Base-by-base conservation (phyloP, 2,113 vertebrate species). In the Laticauda laticaudata region DNA sequence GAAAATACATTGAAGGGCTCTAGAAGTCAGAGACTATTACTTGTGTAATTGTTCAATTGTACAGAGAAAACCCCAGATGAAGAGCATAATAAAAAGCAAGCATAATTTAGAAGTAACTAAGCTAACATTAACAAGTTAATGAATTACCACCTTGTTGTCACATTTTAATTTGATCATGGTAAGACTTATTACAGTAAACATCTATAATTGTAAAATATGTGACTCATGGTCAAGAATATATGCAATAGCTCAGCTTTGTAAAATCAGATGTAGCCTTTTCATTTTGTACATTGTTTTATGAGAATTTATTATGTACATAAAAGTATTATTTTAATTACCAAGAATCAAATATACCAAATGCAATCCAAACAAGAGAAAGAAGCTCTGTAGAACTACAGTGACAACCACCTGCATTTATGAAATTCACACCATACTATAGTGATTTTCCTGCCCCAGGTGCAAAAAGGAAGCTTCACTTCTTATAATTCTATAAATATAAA, bases 21-120 rank as follows among this genome's bases (percentile, higher is more conserved):
- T 61, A 90, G 51, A 5, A 90, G 23, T 56, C 45, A 92, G 53
- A 0, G 0, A 94, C 29, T 55, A 0, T 54, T n/a, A 87, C 53
- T 90, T 56, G 9, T 61, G 48, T 29, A 92, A 54, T 53, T 92
- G 88, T 48, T 10, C 3, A 92, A 64, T 90, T 0, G n/a, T 55
- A 39, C 75, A 43, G 15, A 21, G 20, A 81, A 81, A 81, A 81
- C 0, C 34, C 34, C 34, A 81, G 34, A 43, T 81, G 75, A 81
- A 85, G 7, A 86, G 48, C 34, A 91, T 45, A 92, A 21, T 89
- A 90, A 81, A 26, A 48, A 23, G 14, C 45, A 0, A 0, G 69
- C 2, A 1, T 29, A 91, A 93, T 43, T 81, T 85, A 91, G 89
- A 86, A 92, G 91, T 69, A 93, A 56, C 12, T 20, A 94, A 93